phyloP scores from a whole-genome alignment of 2,888 invertebrate genomes.

The Drosophila anomalata region DNA sequence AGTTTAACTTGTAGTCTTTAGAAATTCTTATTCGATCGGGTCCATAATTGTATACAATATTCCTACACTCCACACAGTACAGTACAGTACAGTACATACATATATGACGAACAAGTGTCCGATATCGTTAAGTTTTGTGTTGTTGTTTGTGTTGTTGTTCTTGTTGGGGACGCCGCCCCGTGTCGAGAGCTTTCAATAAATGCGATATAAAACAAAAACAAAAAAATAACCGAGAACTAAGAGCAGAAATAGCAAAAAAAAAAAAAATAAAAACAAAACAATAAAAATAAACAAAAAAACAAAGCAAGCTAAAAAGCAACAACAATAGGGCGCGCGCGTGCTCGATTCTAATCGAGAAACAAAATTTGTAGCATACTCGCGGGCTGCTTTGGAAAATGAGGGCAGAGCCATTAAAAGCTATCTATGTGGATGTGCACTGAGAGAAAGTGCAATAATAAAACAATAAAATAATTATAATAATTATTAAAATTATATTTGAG shows the following conservation, averaged over 20 bases:
- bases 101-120: slow-evolving; percentile 33
- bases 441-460: neutral
- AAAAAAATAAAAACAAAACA: neutral
- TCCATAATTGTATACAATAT: slow-evolving; percentile 12
- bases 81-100: slow-evolving; percentile 15
- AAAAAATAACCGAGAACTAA: neutral
- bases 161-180: slow-evolving; percentile 14
- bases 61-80: too few species aligned
- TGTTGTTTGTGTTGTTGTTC: neutral
- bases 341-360: slow-evolving; percentile 18
- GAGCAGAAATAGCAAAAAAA: neutral
- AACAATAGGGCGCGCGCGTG: slow-evolving; percentile 30
- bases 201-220: slow-evolving; percentile 19
- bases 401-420: slow-evolving; percentile 30
- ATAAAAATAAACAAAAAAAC: neutral
- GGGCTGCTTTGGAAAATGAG: slow-evolving; percentile 16
- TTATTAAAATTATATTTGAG: neutral
- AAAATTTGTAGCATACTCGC: slow-evolving; percentile 46
- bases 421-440: neutral
- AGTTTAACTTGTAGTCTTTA: neutral
- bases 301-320: neutral
- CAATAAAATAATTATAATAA: slow-evolving; percentile 16
- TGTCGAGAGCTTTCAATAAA: slow-evolving; percentile 22
- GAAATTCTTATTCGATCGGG: slow-evolving; percentile 24
- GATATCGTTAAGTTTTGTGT: slow-evolving; percentile 6